Conservation (phyloP, 2,797 vertebrate species). For the Hoplostethus atlanticus region DNA sequence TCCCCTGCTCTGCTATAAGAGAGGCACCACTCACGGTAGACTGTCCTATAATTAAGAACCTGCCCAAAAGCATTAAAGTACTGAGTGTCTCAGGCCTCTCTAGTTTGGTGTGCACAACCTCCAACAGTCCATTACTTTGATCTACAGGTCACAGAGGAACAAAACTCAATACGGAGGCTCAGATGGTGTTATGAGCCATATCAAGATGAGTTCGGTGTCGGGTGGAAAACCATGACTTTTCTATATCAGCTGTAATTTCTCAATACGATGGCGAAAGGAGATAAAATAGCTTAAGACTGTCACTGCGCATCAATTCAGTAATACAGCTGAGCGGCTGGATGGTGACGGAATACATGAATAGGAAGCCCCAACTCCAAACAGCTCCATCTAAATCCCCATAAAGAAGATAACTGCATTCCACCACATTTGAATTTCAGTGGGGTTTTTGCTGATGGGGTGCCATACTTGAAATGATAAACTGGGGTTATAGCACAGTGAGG, state of each 20-base stretch:
- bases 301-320: conserved; percentile 69
- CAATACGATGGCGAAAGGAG: conserved; percentile 55
- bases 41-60: conserved; percentile 75
- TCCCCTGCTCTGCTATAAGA: conserved; percentile 48
- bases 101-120: conserved; percentile 61
- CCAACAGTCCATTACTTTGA: conserved; percentile 80
- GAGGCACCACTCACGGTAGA: conserved; percentile 67
- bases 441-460: conserved; percentile 47
- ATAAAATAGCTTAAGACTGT: conserved; percentile 76
- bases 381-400: conserved; percentile 69
- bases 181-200: conserved; percentile 70
- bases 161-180: conserved; percentile 72
- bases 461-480: conserved; percentile 47
- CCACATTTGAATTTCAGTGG: conserved; percentile 65
- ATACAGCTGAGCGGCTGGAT: conserved; percentile 60
- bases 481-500: conserved; percentile 24
- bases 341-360: conserved; percentile 73
- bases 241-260: conserved; percentile 71
- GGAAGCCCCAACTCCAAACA: conserved; percentile 62
- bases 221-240: conserved; percentile 67
- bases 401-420: conserved; percentile 63
- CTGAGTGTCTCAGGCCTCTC: conserved; percentile 62
- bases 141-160: conserved; percentile 79
- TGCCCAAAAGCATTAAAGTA: conserved; percentile 75
- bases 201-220: conserved; percentile 60